A percentile compares a stretch with the other conserved stretches of the same genome.
Evolutionary conservation across 2,113 vertebrate genomes (phyloP).

Genomic region (Scatophagus argus): DNA sequence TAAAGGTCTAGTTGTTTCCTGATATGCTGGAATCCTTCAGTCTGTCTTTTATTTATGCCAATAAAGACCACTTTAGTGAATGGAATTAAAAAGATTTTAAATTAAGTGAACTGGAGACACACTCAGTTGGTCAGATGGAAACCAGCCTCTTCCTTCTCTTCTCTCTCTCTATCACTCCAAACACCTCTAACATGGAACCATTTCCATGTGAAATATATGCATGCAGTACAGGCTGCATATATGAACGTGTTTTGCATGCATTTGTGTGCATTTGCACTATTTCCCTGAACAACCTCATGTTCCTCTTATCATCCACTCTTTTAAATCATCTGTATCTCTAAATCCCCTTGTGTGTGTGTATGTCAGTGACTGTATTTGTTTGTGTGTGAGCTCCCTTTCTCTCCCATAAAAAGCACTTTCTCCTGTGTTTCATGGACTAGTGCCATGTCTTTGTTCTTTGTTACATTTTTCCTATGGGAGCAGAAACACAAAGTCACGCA

Average conservation of each 20-base stretch:
- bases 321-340: slow-evolving; percentile 1
- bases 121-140: background rate
- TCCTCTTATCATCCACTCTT: background rate
- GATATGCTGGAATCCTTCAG: background rate
- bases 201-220: slow-evolving; percentile 3
- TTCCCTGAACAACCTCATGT: background rate
- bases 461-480: slow-evolving; percentile 16
- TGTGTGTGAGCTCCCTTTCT: background rate
- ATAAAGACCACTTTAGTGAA: background rate
- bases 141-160: background rate
- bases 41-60: background rate
- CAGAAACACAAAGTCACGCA: slow-evolving; percentile 16
- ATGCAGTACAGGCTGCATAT: background rate
- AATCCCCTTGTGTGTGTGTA: background rate
- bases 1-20: background rate
- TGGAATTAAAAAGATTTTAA: background rate
- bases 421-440: slow-evolving; percentile 12
- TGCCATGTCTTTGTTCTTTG: slow-evolving; percentile 42
- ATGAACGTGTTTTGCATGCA: background rate
- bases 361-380: background rate
- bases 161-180: background rate
- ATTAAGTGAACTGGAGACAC: background rate
- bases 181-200: background rate
- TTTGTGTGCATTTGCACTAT: background rate
- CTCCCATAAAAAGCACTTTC: slow-evolving; percentile 4